These are phyloP conservation scores for Nothocercus julius DNA, from an alignment of 2,113 vertebrate species.

Conservation along the genomic window DNA sequence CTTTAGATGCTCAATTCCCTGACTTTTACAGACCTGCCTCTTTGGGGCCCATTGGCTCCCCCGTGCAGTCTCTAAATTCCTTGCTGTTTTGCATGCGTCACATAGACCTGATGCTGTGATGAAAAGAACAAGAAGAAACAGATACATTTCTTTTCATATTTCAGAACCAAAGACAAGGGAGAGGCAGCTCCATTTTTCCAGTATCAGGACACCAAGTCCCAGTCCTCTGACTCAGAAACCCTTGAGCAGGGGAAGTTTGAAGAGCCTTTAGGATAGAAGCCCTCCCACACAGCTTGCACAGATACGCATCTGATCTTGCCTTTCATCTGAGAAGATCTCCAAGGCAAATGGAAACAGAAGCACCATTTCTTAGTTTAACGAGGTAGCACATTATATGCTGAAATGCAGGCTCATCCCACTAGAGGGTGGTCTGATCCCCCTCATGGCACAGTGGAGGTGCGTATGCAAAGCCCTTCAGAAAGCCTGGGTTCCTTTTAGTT, in stretches of 20 bases:
- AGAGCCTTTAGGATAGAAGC: conserved; percentile 21
- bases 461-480: background rate
- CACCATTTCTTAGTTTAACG: background rate
- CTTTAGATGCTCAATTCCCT: background rate
- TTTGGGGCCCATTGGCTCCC: background rate
- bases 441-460: background rate
- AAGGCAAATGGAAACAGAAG: conserved; percentile 25
- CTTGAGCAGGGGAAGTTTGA: background rate
- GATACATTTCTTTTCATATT: background rate
- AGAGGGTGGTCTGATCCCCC: conserved; percentile 74
- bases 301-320: conserved; percentile 16
- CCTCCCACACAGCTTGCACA: conserved; percentile 23
- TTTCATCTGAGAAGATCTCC: conserved; percentile 28
- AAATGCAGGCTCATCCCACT: conserved; percentile 63
- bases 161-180: background rate
- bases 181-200: background rate
- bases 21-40: background rate
- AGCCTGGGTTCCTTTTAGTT: background rate
- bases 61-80: background rate
- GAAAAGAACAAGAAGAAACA: background rate
- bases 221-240: conserved; percentile 26
- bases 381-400: background rate
- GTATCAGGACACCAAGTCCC: background rate
- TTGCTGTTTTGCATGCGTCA: background rate
- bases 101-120: background rate